Evolutionary conservation across 2,797 vertebrate species (phyloP).

Genomic region (Leuciscus waleckii): DNA sequence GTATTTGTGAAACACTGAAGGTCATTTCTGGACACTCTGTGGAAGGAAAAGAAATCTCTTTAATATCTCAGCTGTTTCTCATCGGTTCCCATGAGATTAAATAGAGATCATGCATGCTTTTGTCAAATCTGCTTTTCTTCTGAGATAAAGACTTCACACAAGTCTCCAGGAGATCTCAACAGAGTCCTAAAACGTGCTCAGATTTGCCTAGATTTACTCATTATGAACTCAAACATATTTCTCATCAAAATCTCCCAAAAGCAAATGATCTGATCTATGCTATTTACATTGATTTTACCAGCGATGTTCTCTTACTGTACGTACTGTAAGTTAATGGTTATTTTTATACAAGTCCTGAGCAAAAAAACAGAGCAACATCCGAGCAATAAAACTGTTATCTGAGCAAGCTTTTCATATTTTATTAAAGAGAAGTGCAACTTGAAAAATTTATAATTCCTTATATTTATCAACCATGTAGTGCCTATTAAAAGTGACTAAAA

Average conservation of each 20-base stretch:
- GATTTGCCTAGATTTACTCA: not conserved
- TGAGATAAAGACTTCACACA: not conserved
- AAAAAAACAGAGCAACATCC: not conserved
- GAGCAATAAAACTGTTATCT: not conserved
- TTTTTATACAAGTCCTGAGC: not conserved
- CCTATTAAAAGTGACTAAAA: not conserved
- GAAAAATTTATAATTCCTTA: not conserved
- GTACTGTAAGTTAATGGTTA: not conserved
- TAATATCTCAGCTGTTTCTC: not conserved
- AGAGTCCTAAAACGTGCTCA: not conserved
- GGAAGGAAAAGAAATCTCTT: not conserved
- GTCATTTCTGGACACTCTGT: not conserved
- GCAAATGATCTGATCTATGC: not conserved
- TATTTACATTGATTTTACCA: not conserved
- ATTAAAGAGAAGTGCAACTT: constrained; percentile 2
- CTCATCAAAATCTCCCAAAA: not conserved
- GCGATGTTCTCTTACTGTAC: not conserved
- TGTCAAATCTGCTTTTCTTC: not conserved
- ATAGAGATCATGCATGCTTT: not conserved
- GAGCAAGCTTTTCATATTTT: not conserved
- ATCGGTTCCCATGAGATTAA: not conserved
- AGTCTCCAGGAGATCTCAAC: not conserved
- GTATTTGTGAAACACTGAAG: not conserved
- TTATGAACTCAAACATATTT: constrained; percentile 4
- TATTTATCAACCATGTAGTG: not conserved